Evolutionary conservation across 2,113 vertebrate species (phyloP).

Genomic region (Percina caprodes): DNA sequence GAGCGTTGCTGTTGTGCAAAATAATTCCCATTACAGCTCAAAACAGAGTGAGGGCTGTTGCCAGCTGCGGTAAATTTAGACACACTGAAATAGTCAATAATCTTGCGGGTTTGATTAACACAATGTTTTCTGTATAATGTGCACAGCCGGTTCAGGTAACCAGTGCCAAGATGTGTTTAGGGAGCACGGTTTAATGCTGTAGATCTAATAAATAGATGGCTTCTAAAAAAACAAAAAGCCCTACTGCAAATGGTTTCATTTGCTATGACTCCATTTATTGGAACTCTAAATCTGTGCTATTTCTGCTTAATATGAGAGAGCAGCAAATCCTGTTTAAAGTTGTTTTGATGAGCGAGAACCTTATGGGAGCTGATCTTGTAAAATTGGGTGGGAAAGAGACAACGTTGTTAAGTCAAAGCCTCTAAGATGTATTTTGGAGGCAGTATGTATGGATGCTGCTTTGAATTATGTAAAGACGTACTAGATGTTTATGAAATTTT

Average conservation of each 20-base stretch:
- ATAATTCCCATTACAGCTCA: conserved; percentile 2
- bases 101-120: conserved; percentile 46
- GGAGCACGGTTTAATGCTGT: conserved; percentile 35
- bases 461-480: conserved; percentile 59
- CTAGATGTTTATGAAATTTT: conserved; percentile 68
- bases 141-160: conserved; percentile 40
- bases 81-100: conserved; percentile 30
- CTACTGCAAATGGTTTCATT: conserved; percentile 60
- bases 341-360: conserved; percentile 56
- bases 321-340: conserved; percentile 56
- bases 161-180: conserved; percentile 39
- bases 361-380: conserved; percentile 56
- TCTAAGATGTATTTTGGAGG: conserved; percentile 28
- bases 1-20: conserved; percentile 23
- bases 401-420: conserved; percentile 55
- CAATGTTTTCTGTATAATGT: conserved; percentile 32
- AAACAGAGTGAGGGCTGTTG: conserved; percentile 15
- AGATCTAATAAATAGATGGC: conserved; percentile 49
- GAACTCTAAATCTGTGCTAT: conserved; percentile 45
- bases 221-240: conserved; percentile 57
- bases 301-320: conserved; percentile 51
- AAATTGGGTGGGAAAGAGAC: conserved; percentile 53
- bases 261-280: conserved; percentile 49
- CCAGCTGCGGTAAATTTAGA: conserved; percentile 43
- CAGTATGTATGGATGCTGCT: conserved; percentile 6